These are phyloP conservation scores for Drosophila pseudoobscura DNA, from an alignment of 1,140 invertebrate species.

Conservation along the genomic window DNA sequence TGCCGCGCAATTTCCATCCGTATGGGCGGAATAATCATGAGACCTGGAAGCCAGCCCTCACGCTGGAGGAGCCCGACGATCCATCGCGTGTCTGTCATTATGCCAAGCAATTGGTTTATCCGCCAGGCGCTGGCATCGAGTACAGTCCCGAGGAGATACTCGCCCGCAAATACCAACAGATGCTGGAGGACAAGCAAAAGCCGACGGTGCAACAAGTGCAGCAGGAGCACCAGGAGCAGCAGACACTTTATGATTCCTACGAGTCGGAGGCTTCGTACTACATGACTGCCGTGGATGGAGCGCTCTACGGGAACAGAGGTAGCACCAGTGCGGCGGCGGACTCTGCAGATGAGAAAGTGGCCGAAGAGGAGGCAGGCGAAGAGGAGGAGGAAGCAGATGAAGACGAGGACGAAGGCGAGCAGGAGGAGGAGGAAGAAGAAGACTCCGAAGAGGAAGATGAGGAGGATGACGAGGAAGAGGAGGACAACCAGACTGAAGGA, in stretches of 20 bases:
- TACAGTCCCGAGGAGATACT: slow-evolving; percentile 80
- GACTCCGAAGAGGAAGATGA: slow-evolving; percentile 43
- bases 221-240: slow-evolving; percentile 39
- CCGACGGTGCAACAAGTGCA: slow-evolving; percentile 24
- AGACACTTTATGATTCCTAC: slow-evolving; percentile 55
- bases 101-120: slow-evolving; percentile 77
- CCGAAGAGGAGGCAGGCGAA: slow-evolving; percentile 32
- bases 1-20: slow-evolving; percentile 72
- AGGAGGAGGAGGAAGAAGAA: slow-evolving; percentile 45
- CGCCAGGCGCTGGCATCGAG: slow-evolving; percentile 62
- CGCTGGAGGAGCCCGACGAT: slow-evolving; percentile 79
- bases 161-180: slow-evolving; percentile 56
- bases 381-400: slow-evolving; percentile 39
- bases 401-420: slow-evolving; percentile 22
- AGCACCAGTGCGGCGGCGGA: slow-evolving; percentile 4
- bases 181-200: slow-evolving; percentile 37
- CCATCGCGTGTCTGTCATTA: slow-evolving; percentile 75
- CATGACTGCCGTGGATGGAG: slow-evolving; percentile 62
- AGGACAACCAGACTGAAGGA: slow-evolving; percentile 5
- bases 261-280: slow-evolving; percentile 57
- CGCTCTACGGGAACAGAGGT: slow-evolving; percentile 49
- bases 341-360: slow-evolving; percentile 6
- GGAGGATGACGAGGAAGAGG: slow-evolving; percentile 35
- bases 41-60: slow-evolving; percentile 79
- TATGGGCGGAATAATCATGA: slow-evolving; percentile 79